phyloP scores from a whole-genome alignment of 2,113 vertebrate genomes.

The Paradoxurus hermaphroditus region DNA sequence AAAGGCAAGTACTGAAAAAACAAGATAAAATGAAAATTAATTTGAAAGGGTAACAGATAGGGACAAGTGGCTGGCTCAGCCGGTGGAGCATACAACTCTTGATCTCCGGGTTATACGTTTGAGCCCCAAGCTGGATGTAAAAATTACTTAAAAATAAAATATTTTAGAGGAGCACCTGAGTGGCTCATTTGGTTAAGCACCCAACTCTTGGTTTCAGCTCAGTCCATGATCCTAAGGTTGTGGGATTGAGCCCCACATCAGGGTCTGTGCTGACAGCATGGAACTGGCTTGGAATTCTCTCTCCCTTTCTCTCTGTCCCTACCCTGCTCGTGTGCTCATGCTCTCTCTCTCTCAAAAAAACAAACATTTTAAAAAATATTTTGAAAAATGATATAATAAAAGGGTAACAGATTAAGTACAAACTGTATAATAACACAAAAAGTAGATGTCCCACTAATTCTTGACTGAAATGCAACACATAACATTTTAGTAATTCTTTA shows the following conservation, averaged over 20 bases:
- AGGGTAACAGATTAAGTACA: not conserved
- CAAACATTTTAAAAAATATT: not conserved
- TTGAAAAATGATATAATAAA: not conserved
- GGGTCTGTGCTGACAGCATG: not conserved
- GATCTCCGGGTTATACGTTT: too few relatives aligned
- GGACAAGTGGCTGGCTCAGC: not conserved
- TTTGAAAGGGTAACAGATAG: not conserved
- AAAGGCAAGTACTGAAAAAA: not conserved
- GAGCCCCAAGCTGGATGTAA: too few relatives aligned
- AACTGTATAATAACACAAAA: not conserved
- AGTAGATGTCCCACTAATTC: not conserved
- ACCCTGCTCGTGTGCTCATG: too few relatives aligned
- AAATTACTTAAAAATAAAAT: too few relatives aligned
- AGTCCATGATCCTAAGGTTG: not conserved
- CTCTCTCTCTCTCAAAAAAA: too few relatives aligned
- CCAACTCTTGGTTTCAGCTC: not conserved
- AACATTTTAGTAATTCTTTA: not conserved
- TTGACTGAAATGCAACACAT: constrained; percentile 1
- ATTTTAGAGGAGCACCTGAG: not conserved
- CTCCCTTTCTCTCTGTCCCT: too few relatives aligned
- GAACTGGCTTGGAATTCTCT: too few relatives aligned
- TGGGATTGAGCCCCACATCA: not conserved
- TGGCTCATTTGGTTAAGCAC: not conserved
- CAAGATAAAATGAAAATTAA: not conserved
- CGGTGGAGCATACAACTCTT: not conserved